Evolutionary conservation across 2,113 vertebrate species (phyloP).

Genomic region (Numida meleagris): DNA sequence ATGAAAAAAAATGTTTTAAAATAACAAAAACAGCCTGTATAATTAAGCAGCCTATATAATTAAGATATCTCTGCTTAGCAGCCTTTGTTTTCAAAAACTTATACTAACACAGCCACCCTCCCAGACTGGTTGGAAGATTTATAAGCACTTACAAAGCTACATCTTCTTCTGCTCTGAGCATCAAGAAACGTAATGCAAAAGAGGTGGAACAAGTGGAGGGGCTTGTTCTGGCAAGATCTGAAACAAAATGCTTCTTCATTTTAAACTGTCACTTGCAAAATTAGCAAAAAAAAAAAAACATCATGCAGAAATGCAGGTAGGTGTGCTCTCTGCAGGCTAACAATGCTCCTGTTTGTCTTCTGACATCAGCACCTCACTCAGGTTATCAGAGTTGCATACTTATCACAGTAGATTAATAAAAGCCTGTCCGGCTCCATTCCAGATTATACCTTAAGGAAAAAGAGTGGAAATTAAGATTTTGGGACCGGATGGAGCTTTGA

Average conservation of each 20-base stretch:
- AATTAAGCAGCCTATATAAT: no score
- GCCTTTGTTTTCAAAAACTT: neutral
- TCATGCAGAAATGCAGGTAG: neutral
- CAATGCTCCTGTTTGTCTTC: neutral
- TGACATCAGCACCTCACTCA: neutral
- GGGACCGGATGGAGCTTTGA: neutral
- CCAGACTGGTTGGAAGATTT: neutral
- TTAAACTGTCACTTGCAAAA: neutral
- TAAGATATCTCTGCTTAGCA: neutral
- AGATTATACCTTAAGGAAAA: neutral
- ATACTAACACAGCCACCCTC: neutral
- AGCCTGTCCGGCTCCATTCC: neutral
- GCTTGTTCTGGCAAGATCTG: neutral
- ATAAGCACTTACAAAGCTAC: accelerated
- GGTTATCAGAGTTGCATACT: neutral
- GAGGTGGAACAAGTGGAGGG: neutral
- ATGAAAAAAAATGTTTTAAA: neutral
- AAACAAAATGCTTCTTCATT: neutral
- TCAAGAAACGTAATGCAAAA: neutral
- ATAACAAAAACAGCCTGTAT: neutral
- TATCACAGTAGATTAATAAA: neutral
- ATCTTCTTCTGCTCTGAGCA: neutral
- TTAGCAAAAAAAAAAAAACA: neutral
- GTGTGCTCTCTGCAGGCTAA: neutral
- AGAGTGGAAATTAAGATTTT: neutral